phyloP scores from a whole-genome alignment of 2,113 vertebrate genomes.

The Rhabdornis inornatus region DNA sequence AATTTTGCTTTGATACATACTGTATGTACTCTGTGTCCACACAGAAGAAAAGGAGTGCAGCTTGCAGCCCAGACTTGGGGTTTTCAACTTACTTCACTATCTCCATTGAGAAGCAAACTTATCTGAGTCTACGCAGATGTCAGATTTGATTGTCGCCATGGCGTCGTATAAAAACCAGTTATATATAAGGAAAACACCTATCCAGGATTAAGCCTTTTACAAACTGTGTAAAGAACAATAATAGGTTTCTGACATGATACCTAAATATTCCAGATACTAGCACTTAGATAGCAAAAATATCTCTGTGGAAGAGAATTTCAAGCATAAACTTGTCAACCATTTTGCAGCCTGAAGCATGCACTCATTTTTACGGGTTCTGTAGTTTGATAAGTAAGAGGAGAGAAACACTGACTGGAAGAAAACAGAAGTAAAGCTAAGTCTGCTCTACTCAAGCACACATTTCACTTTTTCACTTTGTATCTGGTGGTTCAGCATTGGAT shows the following conservation, averaged over 20 bases:
- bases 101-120: neutral
- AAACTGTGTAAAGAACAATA: neutral
- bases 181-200: neutral
- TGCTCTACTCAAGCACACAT: neutral
- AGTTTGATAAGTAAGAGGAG: neutral
- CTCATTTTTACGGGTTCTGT: neutral
- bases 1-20: neutral
- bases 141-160: neutral
- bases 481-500: neutral
- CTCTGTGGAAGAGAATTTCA: neutral
- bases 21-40: neutral
- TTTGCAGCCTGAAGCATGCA: neutral
- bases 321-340: neutral
- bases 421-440: neutral
- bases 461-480: neutral
- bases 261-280: neutral
- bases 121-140: neutral
- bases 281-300: neutral
- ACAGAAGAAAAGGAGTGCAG: neutral
- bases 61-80: neutral
- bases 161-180: neutral
- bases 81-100: neutral
- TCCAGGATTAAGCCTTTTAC: neutral
- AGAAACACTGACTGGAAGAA: neutral
- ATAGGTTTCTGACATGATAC: neutral